Base-by-base conservation (phyloP, 2,113 vertebrate genomes). In the Pseudorectes ferrugineus region DNA sequence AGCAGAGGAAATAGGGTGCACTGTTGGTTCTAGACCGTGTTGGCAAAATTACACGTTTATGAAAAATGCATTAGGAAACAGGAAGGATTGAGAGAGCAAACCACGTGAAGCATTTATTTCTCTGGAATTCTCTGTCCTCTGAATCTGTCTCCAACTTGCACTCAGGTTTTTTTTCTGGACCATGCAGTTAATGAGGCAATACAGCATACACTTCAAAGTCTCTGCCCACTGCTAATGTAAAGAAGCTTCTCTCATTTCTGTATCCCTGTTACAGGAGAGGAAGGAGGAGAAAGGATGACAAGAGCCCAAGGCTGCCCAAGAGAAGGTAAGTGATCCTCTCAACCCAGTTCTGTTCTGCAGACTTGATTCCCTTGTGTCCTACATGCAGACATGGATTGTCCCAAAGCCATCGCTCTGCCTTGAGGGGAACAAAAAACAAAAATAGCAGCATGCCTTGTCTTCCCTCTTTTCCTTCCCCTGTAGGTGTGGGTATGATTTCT, bases 211-310 rank as follows among this genome's bases (percentile, higher is more conserved):
- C 33, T 70, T 89, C 28, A 38, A 68, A 92, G 68, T 45, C 42
- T 75, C 38, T 73, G 46, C 66, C 67, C 36, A 25, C 55, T 54
- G 24, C 38, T 4, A 21, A 8, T 65, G 42, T 46, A 28, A 73
- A 71, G 71, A 67, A 81, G 18, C 72, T 52, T 55, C 31, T 93
- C 77, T 88, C 26, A 74, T 85, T 35, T 93, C 62, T 95, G 7
- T 96, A 54, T 74, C 93, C 54, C 59, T 95, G 26, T 96, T 95
- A 25, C 72, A 99, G 99, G 98, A 99, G 99, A 97, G 99, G 99
- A 65, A 98, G 99, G 40, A 98, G 99, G 91, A 98, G 99, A 97
- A 99, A 99, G 98, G 99, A 99, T 86, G 99, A 99, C 94, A 99
- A 99, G 98, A 99, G 99, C 49, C 99, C 99, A 21, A 98, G 99